Evolutionary conservation across 2,797 vertebrate species (phyloP).

Genomic region (Gymnoscopelus microlampas): DNA sequence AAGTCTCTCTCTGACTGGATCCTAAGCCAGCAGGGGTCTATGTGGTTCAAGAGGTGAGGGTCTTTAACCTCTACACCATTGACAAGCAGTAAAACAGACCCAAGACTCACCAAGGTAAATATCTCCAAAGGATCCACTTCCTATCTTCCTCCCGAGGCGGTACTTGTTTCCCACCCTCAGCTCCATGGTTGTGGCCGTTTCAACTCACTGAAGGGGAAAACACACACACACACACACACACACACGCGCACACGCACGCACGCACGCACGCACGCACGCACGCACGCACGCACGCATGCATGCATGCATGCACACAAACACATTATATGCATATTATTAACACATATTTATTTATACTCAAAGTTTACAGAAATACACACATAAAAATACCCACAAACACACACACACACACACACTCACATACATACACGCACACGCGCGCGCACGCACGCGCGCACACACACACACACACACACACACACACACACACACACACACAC

Average conservation of each 20-base stretch:
- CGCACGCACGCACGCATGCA: conserved; percentile 21
- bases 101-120: conserved; percentile 92
- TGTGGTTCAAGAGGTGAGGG: no score
- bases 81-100: not conserved
- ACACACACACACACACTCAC: conserved; percentile 14
- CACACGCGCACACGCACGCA: conserved; percentile 21
- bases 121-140: conserved; percentile 97
- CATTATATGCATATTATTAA: no score
- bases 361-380: no score
- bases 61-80: no score
- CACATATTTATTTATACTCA: no score
- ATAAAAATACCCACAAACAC: conserved; percentile 18
- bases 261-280: conserved; percentile 19
- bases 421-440: no score
- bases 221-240: conserved; percentile 29
- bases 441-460: not conserved
- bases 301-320: conserved; percentile 30
- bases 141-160: conserved; percentile 96
- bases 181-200: conserved; percentile 87
- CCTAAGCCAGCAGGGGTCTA: no score
- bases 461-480: conserved; percentile 2
- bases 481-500: conserved; percentile 2
- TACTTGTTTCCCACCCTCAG: conserved; percentile 97
- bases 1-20: no score
- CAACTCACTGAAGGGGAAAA: conserved; percentile 64